Percentiles rank a stretch among this genome's conserved stretches.
Evolutionary conservation across 2,113 vertebrate genomes (phyloP).

Genomic region (Anguilla rostrata): DNA sequence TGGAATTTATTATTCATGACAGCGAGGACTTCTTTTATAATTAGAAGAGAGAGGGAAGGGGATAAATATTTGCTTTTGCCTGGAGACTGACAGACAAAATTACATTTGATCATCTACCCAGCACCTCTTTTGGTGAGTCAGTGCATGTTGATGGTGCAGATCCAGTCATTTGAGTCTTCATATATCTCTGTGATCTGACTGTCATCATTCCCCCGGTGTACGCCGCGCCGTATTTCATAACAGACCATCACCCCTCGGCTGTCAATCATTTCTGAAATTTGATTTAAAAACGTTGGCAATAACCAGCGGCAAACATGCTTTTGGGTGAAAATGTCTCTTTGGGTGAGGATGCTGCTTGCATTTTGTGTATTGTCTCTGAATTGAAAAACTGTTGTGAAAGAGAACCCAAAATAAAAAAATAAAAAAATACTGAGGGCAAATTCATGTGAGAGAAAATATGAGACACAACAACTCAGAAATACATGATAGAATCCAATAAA

Average conservation of each 20-base stretch:
- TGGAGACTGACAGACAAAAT: constrained; percentile 22
- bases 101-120: constrained; percentile 19
- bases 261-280: constrained; percentile 33
- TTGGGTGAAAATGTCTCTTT: constrained; percentile 12
- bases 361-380: background rate
- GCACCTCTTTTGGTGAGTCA: constrained; percentile 28
- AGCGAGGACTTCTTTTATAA: background rate
- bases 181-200: constrained; percentile 27
- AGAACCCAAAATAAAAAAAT: background rate
- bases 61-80: background rate
- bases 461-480: constrained; percentile 26
- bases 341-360: background rate
- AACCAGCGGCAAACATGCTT: constrained; percentile 33
- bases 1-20: background rate
- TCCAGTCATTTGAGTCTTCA: constrained; percentile 12
- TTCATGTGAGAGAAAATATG: background rate
- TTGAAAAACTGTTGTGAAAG: background rate
- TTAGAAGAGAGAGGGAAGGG: background rate
- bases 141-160: constrained; percentile 27
- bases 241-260: constrained; percentile 20
- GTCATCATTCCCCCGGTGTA: constrained; percentile 26
- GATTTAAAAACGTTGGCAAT: constrained; percentile 37
- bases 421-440: background rate
- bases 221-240: constrained; percentile 36
- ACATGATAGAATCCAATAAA: constrained; percentile 24